These are phyloP conservation scores for Oreochromis spilurus DNA, from an alignment of 2,113 vertebrate species.

Conservation along the genomic window DNA sequence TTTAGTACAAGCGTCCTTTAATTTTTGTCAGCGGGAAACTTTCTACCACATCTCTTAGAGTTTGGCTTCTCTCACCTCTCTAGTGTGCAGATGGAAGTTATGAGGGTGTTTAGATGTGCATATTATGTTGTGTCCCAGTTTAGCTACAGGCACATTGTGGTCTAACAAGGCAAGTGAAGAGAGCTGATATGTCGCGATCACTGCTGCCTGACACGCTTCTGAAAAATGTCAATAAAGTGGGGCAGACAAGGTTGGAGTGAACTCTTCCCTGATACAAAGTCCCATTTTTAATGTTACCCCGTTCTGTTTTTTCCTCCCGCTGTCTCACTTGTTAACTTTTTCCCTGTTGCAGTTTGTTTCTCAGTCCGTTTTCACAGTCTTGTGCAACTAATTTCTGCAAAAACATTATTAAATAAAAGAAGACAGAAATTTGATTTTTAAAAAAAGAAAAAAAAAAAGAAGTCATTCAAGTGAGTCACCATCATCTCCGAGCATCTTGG, in stretches of 20 bases:
- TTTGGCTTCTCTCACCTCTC: conserved; percentile 42
- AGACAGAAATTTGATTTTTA: neutral
- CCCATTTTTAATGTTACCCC: neutral
- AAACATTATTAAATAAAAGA: neutral
- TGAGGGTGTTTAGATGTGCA: conserved; percentile 57
- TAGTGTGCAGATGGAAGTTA: conserved; percentile 41
- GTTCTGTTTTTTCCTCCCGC: neutral
- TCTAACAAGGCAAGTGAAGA: conserved; percentile 43
- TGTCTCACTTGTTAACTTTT: neutral
- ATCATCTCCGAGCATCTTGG: neutral
- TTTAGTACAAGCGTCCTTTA: conserved; percentile 61
- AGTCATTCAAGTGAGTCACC: neutral
- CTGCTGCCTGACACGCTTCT: conserved; percentile 34
- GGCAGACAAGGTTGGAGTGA: conserved; percentile 28
- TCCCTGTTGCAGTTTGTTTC: neutral
- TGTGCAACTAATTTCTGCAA: neutral
- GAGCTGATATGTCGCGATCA: conserved; percentile 18
- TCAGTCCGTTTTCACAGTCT: neutral
- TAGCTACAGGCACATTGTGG: conserved; percentile 41
- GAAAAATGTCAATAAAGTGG: conserved; percentile 49
- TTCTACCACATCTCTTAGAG: conserved; percentile 32
- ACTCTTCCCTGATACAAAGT: neutral
- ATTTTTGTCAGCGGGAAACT: conserved; percentile 51
- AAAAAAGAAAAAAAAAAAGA: too few species aligned
- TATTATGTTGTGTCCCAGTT: conserved; percentile 57